Conservation (phyloP, 37 sponge, comb jelly and placozoan species). For the Aplysina aerophoba region DNA sequence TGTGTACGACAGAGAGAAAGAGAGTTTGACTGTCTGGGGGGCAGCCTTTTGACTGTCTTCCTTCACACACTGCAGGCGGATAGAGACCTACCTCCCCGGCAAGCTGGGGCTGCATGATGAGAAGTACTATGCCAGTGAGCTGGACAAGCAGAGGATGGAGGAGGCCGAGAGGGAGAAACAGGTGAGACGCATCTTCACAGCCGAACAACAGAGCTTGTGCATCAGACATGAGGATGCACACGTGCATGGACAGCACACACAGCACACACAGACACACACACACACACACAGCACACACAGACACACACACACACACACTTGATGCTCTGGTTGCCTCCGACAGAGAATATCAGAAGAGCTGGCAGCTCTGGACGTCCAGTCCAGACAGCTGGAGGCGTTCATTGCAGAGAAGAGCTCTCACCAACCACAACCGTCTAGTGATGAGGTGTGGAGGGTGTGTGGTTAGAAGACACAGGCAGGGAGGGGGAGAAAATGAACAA, state of each 20-base stretch:
- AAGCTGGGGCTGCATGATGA: constrained; percentile 16
- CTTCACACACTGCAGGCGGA: constrained; percentile 44
- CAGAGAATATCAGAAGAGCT: constrained; percentile 51
- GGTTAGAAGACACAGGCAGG: too few relatives aligned
- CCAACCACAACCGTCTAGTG: not conserved
- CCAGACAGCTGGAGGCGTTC: constrained; percentile 44
- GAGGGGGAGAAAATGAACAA: too few relatives aligned
- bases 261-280: too few relatives aligned
- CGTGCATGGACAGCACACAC: too few relatives aligned
- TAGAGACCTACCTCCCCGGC: constrained; percentile 56
- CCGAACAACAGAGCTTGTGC: not conserved
- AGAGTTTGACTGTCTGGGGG: too few relatives aligned
- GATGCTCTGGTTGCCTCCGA: not conserved
- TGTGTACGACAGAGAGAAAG: too few relatives aligned
- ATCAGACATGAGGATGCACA: too few relatives aligned
- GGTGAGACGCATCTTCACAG: constrained; percentile 22
- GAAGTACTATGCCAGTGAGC: constrained; percentile 40
- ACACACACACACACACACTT: not conserved
- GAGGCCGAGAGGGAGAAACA: constrained; percentile 57
- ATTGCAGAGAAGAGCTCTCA: not conserved
- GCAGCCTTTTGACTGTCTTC: too few relatives aligned
- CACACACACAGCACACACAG: not conserved
- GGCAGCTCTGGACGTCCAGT: constrained; percentile 52
- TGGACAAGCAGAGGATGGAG: constrained; percentile 55
- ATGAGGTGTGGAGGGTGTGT: too few relatives aligned